Evolutionary conservation across 2,888 invertebrate species (phyloP).

Genomic region (Isotomurus palustris): DNA sequence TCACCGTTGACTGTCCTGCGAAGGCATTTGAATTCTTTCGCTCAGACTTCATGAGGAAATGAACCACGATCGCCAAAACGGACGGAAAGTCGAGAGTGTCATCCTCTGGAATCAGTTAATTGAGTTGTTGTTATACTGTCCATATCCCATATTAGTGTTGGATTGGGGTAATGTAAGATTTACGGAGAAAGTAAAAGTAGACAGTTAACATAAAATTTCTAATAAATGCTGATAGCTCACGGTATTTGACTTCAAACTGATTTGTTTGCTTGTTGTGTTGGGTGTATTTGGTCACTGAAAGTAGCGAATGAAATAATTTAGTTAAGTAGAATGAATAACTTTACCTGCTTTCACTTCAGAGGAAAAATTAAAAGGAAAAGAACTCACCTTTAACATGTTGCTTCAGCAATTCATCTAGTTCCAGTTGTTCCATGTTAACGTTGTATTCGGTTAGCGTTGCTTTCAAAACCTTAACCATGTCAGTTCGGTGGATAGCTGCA

Average conservation of each 20-base stretch:
- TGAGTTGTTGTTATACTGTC: no score
- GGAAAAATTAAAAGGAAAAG: not conserved
- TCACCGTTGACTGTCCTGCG: conserved; percentile 29
- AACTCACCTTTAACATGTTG: conserved; percentile 36
- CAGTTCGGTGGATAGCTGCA: conserved; percentile 29
- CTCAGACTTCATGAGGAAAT: conserved; percentile 38
- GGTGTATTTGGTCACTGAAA: conserved; percentile 36
- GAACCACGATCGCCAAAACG: conserved; percentile 35
- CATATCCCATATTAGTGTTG: no score
- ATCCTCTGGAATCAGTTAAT: conserved; percentile 33
- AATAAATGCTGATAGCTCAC: conserved; percentile 24
- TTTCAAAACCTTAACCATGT: conserved; percentile 30
- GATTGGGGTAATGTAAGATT: no score
- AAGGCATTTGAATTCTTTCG: conserved; percentile 32
- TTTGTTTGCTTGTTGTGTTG: conserved; percentile 37
- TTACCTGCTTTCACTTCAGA: not conserved
- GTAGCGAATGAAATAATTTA: not conserved
- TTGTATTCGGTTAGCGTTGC: conserved; percentile 24
- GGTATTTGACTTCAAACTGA: conserved; percentile 39
- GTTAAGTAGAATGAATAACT: not conserved
- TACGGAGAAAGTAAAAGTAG: no score
- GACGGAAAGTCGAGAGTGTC: conserved; percentile 39
- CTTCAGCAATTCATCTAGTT: conserved; percentile 27
- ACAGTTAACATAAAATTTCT: not conserved
- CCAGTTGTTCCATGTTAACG: conserved; percentile 9